Evolutionary conservation across 2,888 invertebrate species (phyloP).

Genomic region (Leistus spinibarbis): DNA sequence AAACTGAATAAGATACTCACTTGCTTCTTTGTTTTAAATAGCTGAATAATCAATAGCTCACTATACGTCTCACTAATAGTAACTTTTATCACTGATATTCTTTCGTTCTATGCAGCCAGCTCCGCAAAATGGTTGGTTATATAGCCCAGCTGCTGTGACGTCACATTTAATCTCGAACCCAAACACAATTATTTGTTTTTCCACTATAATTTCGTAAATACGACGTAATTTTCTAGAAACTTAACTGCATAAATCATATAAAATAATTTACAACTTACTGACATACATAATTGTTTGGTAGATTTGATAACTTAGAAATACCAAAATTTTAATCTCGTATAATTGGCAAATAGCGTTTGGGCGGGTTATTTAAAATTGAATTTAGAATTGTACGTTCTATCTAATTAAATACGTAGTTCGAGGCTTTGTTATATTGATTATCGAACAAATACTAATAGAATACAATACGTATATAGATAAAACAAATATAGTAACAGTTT

Average conservation of each 20-base stretch:
- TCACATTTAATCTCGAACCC: slow-evolving; percentile 24
- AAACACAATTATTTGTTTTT: slow-evolving; percentile 1
- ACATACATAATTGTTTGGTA: background rate
- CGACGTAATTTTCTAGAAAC: background rate
- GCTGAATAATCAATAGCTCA: background rate
- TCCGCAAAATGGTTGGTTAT: background rate
- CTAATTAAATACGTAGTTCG: background rate
- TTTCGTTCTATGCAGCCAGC: background rate
- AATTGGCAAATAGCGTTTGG: background rate
- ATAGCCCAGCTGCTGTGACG: slow-evolving; percentile 5
- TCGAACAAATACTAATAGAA: background rate
- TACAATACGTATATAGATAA: too few species aligned
- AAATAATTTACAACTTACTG: background rate
- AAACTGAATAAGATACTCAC: slow-evolving; percentile 6
- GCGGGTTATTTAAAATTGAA: background rate
- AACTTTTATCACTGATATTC: background rate
- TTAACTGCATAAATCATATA: background rate
- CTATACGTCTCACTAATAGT: slow-evolving; percentile 14
- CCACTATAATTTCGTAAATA: background rate
- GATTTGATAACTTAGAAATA: background rate
- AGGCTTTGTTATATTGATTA: background rate
- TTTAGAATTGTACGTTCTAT: background rate
- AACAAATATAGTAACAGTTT: too few species aligned
- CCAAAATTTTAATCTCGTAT: background rate
- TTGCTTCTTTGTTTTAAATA: slow-evolving; percentile 18